Percentiles rank a stretch among this genome's conserved stretches.
phyloP scores from a whole-genome alignment of 2,113 vertebrate genomes.

The Cathartes aura region DNA sequence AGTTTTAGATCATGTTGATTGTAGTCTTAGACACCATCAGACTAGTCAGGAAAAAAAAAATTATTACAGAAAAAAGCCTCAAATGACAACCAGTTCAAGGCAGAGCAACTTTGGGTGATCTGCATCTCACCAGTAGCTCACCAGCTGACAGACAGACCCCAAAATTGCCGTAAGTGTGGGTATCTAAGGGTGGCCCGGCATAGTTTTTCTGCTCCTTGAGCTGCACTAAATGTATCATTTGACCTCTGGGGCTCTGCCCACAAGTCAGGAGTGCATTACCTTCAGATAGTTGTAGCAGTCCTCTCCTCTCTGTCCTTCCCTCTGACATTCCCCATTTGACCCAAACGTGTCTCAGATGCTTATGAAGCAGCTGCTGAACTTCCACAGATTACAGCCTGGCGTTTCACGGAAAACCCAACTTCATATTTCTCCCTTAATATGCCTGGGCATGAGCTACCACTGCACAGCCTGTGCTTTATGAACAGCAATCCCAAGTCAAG shows the following conservation, averaged over 20 bases:
- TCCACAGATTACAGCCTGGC: not conserved
- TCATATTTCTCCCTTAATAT: not conserved
- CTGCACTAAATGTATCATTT: not conserved
- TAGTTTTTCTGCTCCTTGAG: not conserved
- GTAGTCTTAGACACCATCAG: not conserved
- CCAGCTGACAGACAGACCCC: not conserved
- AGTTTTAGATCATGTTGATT: not conserved
- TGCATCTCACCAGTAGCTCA: not conserved
- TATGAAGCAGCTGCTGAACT: not conserved
- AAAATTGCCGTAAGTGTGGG: rapidly evolving
- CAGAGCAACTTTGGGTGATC: not conserved
- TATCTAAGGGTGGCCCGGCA: not conserved
- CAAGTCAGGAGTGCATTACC: not conserved
- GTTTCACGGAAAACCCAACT: not conserved
- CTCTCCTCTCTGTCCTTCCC: not conserved
- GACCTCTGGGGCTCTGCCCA: not conserved
- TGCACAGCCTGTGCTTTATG: not conserved
- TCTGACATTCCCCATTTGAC: not conserved
- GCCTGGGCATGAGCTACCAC: not conserved
- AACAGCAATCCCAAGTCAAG: not conserved
- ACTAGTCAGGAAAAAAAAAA: not conserved
- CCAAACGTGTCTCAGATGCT: not conserved
- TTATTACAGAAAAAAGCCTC: not conserved
- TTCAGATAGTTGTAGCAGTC: not conserved
- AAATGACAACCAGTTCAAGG: not conserved